Conservation (phyloP, 92 coral and sea anemone genomes). For the Bergia puertoricense region DNA sequence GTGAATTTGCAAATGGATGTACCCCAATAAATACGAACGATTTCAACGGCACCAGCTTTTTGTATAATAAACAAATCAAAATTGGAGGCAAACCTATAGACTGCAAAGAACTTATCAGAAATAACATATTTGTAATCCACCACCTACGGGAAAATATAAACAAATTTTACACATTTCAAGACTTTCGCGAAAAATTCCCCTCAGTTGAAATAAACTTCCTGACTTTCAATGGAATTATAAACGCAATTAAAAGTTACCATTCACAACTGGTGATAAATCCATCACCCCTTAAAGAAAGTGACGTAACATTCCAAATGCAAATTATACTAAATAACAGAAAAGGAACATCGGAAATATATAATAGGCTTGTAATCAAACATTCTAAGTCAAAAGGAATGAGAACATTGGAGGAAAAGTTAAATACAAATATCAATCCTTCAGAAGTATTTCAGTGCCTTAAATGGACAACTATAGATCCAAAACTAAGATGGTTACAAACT, state of each 20-base stretch:
- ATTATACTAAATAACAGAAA: not conserved
- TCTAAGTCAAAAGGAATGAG: not conserved
- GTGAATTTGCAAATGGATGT: not conserved
- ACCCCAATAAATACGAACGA: not conserved
- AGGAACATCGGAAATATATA: not conserved
- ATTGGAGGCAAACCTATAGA: not conserved
- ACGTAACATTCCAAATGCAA: not conserved
- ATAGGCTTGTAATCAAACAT: not conserved
- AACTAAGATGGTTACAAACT: not conserved
- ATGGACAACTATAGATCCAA: not conserved
- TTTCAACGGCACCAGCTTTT: not conserved
- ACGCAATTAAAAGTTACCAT: not conserved
- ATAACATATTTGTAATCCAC: not conserved
- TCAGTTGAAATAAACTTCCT: not conserved
- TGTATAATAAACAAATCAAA: not conserved
- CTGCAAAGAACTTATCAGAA: not conserved
- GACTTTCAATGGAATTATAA: not conserved
- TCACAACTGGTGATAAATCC: not conserved
- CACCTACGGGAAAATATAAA: not conserved
- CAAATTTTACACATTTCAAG: not conserved
- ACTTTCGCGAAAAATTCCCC: not conserved
- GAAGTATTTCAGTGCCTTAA: not conserved
- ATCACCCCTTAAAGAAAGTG: not conserved
- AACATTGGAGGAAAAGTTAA: not conserved
- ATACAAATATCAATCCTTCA: not conserved